phyloP scores from a whole-genome alignment of 92 coral and sea anemone genomes.

The Heliopora coerulea region DNA sequence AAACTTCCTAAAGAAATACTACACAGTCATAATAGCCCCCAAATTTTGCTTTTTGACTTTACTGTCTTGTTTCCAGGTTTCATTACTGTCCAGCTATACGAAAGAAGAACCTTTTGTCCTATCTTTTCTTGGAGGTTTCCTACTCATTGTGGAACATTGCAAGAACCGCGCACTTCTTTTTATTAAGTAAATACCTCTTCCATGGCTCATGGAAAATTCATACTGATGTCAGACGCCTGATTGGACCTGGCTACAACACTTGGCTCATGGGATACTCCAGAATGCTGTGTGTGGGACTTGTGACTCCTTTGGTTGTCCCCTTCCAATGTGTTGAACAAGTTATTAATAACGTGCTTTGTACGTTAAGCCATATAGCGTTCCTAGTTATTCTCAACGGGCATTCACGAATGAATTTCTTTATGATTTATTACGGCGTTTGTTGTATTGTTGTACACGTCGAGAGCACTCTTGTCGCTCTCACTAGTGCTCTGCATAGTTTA shows the following conservation, averaged over 20 bases:
- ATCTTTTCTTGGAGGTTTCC: conserved; percentile 38
- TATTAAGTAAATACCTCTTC: conserved; percentile 37
- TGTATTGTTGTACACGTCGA: conserved; percentile 31
- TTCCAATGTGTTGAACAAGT: conserved; percentile 43
- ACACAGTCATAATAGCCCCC: too few species aligned
- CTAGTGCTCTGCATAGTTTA: conserved; percentile 30
- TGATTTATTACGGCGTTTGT: conserved; percentile 40
- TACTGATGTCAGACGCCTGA: conserved; percentile 21
- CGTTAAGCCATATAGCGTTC: conserved; percentile 25
- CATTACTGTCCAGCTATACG: conserved; percentile 31
- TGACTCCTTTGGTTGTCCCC: conserved; percentile 34
- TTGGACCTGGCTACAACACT: conserved; percentile 34
- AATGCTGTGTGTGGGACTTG: conserved; percentile 32
- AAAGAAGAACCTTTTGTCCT: conserved; percentile 29
- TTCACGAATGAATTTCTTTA: conserved; percentile 28
- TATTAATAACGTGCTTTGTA: conserved; percentile 36
- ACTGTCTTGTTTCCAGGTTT: conserved; percentile 4
- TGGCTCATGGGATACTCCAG: conserved; percentile 40
- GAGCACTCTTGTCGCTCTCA: conserved; percentile 33
- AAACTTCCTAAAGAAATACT: too few species aligned
- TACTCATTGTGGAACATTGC: conserved; percentile 41
- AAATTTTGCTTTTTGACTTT: too few species aligned
- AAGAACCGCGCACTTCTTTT: conserved; percentile 23
- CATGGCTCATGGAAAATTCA: conserved; percentile 31
- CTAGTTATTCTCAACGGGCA: conserved; percentile 33